Evolutionary conservation across 2,888 invertebrate species (phyloP).

Genomic region (Poecilus cupreus): DNA sequence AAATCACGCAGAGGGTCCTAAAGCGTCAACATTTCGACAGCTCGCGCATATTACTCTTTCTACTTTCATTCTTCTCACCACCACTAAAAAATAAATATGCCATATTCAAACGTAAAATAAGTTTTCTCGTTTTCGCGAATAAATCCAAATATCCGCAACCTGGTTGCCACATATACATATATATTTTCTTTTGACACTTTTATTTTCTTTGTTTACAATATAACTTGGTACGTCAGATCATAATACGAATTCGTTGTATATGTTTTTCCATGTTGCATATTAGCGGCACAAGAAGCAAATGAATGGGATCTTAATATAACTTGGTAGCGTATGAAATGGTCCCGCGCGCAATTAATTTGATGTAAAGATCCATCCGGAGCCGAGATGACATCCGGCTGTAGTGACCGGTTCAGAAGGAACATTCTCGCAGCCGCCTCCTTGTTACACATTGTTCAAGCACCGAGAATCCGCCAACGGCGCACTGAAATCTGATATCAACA

Average conservation of each 20-base stretch:
- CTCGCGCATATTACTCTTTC: constrained; percentile 51
- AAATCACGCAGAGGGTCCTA: constrained; percentile 50
- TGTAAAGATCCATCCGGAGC: constrained; percentile 49
- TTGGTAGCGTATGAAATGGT: background rate
- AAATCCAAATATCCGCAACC: constrained; percentile 42
- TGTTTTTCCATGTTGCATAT: background rate
- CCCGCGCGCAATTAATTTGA: constrained; percentile 48
- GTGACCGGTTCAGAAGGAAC: constrained; percentile 31
- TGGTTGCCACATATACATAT: constrained; percentile 17
- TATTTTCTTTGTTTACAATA: constrained; percentile 35
- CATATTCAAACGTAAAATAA: constrained; percentile 48
- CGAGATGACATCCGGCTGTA: constrained; percentile 41
- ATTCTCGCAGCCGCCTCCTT: constrained; percentile 2
- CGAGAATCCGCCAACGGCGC: constrained; percentile 36
- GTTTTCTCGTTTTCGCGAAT: constrained; percentile 46
- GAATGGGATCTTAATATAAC: background rate
- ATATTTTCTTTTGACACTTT: constrained; percentile 36
- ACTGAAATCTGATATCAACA: constrained; percentile 55
- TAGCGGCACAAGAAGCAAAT: background rate
- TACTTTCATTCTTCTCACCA: constrained; percentile 48
- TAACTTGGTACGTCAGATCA: constrained; percentile 26
- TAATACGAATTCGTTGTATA: constrained; percentile 30
- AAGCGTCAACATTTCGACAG: constrained; percentile 56
- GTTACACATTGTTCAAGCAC: constrained; percentile 49
- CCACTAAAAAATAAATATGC: constrained; percentile 55